phyloP scores from a whole-genome alignment of 2,797 vertebrate genomes.

The Jordanella pulchra region DNA sequence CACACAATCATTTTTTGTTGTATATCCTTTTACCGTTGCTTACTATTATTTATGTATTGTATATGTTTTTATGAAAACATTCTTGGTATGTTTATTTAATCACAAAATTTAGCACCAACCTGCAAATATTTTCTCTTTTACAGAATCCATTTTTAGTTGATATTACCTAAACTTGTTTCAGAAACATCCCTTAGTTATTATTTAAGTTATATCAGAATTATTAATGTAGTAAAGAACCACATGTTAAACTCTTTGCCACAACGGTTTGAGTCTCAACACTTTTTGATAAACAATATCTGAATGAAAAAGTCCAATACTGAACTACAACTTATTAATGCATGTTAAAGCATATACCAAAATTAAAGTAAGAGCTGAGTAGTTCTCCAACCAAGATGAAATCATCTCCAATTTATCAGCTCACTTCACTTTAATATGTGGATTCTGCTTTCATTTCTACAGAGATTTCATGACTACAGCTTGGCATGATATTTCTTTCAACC shows the following conservation, averaged over 20 bases:
- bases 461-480: neutral
- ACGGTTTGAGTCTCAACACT: neutral
- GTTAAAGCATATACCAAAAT: slow-evolving; percentile 1
- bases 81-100: too few species aligned
- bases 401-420: slow-evolving; percentile 19
- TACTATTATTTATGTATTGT: too few species aligned
- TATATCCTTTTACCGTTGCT: too few species aligned
- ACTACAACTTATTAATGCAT: neutral
- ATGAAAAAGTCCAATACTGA: neutral
- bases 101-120: too few species aligned
- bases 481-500: neutral
- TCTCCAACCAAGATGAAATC: slow-evolving; percentile 25
- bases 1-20: too few species aligned
- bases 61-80: too few species aligned
- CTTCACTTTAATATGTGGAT: slow-evolving; percentile 9
- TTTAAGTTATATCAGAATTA: neutral
- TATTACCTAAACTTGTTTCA: neutral
- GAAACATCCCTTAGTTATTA: too few species aligned
- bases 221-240: neutral
- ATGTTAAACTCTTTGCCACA: neutral
- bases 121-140: neutral
- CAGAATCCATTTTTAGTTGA: neutral
- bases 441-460: neutral
- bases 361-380: neutral
- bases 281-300: neutral